Percentiles rank a stretch among this genome's conserved stretches.
phyloP scores from a whole-genome alignment of 2,888 invertebrate species.

The Mesorhabditis spiculigera region DNA sequence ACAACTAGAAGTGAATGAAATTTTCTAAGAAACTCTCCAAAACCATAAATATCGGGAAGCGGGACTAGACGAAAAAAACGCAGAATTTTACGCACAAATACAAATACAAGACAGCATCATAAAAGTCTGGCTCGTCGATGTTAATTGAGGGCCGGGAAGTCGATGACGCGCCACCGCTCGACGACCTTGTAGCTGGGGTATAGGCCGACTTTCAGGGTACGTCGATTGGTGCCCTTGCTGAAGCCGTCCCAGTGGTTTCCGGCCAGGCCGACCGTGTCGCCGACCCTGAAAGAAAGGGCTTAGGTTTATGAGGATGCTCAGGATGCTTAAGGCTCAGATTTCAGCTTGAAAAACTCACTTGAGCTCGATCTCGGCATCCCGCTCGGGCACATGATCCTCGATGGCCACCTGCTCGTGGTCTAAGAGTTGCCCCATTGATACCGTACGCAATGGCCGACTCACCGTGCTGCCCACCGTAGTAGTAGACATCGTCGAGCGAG shows the following conservation, averaged over 20 bases:
- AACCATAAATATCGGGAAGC: no score
- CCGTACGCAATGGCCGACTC: not conserved
- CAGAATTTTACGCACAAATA: no score
- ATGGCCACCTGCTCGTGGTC: constrained; percentile 49
- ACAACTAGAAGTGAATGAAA: no score
- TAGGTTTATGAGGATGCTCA: not conserved
- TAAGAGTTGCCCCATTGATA: constrained; percentile 16
- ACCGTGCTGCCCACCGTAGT: constrained; percentile 78
- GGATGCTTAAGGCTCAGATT: not conserved
- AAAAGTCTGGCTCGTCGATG: not conserved
- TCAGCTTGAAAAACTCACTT: constrained; percentile 19
- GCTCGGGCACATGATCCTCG: constrained; percentile 34
- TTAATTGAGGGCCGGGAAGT: not conserved
- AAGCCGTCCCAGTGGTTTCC: constrained; percentile 65
- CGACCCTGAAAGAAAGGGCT: constrained; percentile 25
- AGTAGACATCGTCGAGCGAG: constrained; percentile 95
- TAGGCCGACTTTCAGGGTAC: constrained; percentile 53
- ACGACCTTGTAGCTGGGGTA: constrained; percentile 1
- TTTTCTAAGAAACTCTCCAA: no score
- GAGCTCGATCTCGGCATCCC: constrained; percentile 57
- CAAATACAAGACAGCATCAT: no score
- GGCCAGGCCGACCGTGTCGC: constrained; percentile 62
- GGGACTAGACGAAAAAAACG: no score
- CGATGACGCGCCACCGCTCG: constrained; percentile 3
- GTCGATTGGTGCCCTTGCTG: constrained; percentile 61